Conservation (phyloP, 1,140 invertebrate genomes). For the Aethina tumida region DNA sequence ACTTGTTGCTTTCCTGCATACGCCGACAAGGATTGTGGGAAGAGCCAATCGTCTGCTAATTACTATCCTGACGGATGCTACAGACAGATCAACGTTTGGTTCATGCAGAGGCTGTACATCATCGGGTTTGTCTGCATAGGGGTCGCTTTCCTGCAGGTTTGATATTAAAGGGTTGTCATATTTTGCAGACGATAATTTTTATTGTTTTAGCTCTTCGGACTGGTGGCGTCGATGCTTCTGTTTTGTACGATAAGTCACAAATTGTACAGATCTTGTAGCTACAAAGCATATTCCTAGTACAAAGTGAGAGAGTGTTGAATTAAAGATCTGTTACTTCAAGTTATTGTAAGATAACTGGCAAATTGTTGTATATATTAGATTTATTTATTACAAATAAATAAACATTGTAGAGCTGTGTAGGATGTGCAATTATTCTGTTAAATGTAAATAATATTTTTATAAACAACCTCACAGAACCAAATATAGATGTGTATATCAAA, state of each 20-base stretch:
- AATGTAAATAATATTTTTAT: too few relatives aligned
- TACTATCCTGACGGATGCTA: slow-evolving; percentile 62
- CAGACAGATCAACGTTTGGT: slow-evolving; percentile 55
- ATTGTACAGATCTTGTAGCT: slow-evolving; percentile 41
- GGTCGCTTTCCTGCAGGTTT: slow-evolving; percentile 60
- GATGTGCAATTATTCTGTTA: too few relatives aligned
- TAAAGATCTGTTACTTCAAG: too few relatives aligned
- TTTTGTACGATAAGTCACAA: slow-evolving; percentile 67
- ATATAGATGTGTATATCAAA: too few relatives aligned
- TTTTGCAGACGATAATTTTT: slow-evolving; percentile 8
- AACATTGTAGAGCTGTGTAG: too few relatives aligned
- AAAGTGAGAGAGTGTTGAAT: too few relatives aligned
- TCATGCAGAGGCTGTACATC: slow-evolving; percentile 56
- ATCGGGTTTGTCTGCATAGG: slow-evolving; percentile 59
- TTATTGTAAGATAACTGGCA: too few relatives aligned
- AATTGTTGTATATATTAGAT: too few relatives aligned
- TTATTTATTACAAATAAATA: too few relatives aligned
- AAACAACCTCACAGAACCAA: too few relatives aligned
- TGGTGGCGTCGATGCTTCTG: slow-evolving; percentile 65
- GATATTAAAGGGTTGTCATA: slow-evolving; percentile 4
- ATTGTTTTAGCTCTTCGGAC: slow-evolving; percentile 55
- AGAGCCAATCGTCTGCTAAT: slow-evolving; percentile 40
- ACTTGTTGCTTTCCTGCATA: slow-evolving; percentile 61
- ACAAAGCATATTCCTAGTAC: slow-evolving; percentile 25
- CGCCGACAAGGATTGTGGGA: slow-evolving; percentile 36